These are phyloP conservation scores for Drosophila putrida DNA, from an alignment of 2,888 invertebrate species.

Conservation along the genomic window DNA sequence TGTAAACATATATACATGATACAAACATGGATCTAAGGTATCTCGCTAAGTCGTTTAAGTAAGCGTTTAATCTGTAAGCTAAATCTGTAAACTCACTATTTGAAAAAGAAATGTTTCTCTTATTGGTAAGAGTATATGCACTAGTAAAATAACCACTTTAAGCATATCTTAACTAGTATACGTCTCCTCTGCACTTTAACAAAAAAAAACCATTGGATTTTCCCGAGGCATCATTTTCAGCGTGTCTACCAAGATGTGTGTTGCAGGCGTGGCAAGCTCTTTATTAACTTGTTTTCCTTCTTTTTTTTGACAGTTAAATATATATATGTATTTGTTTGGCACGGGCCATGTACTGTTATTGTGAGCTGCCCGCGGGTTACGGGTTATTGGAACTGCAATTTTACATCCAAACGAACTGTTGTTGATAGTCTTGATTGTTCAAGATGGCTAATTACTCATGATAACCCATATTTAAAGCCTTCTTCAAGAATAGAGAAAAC, in stretches of 20 bases:
- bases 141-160: slow-evolving; percentile 9
- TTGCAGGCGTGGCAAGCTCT: slow-evolving; percentile 44
- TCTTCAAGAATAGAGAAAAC: neutral
- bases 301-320: slow-evolving; percentile 17
- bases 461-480: neutral
- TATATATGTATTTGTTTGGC: slow-evolving; percentile 43
- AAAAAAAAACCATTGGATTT: slow-evolving; percentile 1
- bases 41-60: no score
- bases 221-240: slow-evolving; percentile 25
- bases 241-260: slow-evolving; percentile 25
- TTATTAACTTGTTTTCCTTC: slow-evolving; percentile 53
- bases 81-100: no score
- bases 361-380: slow-evolving; percentile 50
- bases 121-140: neutral
- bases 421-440: neutral
- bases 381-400: slow-evolving; percentile 70
- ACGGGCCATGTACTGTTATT: slow-evolving; percentile 43
- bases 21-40: no score
- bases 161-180: slow-evolving; percentile 9
- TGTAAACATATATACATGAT: no score
- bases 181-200: slow-evolving; percentile 7
- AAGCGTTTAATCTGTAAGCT: no score
- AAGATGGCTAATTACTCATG: neutral
- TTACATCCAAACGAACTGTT: neutral
- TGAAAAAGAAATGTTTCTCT: neutral